These are phyloP conservation scores for Scelioninae gen. 2 DNA, from an alignment of 2,888 invertebrate genomes.

Conservation along the genomic window DNA sequence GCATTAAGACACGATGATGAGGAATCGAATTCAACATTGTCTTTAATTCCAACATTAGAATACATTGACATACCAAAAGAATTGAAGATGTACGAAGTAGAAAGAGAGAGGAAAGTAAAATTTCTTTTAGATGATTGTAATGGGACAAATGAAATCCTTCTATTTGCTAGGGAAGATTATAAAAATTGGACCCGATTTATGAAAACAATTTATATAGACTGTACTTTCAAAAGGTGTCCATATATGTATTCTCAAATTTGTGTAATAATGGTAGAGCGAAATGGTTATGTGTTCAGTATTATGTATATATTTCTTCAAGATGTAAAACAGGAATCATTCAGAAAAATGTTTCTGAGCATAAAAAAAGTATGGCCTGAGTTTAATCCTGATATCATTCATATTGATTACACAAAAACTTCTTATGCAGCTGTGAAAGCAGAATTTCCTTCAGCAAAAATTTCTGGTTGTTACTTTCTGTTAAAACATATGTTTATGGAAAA, in stretches of 20 bases:
- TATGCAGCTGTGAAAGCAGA: conserved; percentile 11
- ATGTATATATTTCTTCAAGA: conserved; percentile 34
- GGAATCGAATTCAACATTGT: conserved; percentile 1
- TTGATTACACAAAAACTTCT: conserved; percentile 22
- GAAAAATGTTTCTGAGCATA: conserved; percentile 28
- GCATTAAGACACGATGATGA: conserved; percentile 3
- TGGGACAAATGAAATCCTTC: conserved; percentile 38
- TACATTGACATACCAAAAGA: conserved; percentile 20
- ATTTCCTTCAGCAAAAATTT: conserved; percentile 29
- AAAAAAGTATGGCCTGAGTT: conserved; percentile 37
- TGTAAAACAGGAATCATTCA: conserved; percentile 4
- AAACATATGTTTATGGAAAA: conserved; percentile 25
- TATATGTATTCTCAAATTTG: conserved; percentile 38
- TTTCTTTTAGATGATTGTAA: conserved; percentile 28
- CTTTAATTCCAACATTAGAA: conserved; percentile 3
- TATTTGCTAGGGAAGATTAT: conserved; percentile 48
- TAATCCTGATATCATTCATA: conserved; percentile 22
- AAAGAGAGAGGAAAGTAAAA: conserved; percentile 5
- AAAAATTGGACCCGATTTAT: conserved; percentile 41
- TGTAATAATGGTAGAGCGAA: conserved; percentile 34
- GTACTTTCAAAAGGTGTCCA: conserved; percentile 34
- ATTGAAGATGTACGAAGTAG: conserved; percentile 18
- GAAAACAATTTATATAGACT: conserved; percentile 46
- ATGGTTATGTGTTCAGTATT: conserved; percentile 12
- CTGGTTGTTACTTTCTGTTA: conserved; percentile 19